Percentiles rank a stretch among this genome's conserved stretches.
These are phyloP conservation scores for zebrafish (Danio rerio) DNA, from an alignment of 2,113 vertebrate genomes.

Conservation along the genomic window DNA sequence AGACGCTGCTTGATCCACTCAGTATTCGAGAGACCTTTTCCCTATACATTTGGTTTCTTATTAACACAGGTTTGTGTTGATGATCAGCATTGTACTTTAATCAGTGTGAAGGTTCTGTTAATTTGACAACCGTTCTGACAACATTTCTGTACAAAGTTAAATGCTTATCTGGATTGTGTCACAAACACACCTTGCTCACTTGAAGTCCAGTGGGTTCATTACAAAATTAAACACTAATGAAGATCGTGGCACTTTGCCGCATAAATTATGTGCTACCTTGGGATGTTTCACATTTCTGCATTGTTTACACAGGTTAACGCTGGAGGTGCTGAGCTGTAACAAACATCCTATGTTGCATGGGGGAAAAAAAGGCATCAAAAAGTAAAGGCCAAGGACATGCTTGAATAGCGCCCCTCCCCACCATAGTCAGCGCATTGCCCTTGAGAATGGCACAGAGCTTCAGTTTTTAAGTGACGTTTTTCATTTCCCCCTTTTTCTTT, in stretches of 20 bases:
- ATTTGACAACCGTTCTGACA: slow-evolving; percentile 9
- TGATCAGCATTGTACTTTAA: background rate
- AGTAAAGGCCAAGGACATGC: slow-evolving; percentile 26
- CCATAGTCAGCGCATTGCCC: slow-evolving; percentile 11
- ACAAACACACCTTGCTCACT: slow-evolving; percentile 3
- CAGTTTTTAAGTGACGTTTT: slow-evolving; percentile 25
- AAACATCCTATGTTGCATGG: background rate
- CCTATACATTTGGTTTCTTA: slow-evolving; percentile 21
- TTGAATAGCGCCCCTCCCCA: slow-evolving; percentile 16
- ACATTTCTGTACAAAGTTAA: slow-evolving; percentile 15
- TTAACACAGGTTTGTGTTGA: slow-evolving; percentile 14
- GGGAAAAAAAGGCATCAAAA: slow-evolving; percentile 24
- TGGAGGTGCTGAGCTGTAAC: background rate
- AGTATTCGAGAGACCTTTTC: background rate
- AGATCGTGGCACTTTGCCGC: background rate
- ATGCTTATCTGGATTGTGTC: background rate
- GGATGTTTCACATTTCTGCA: slow-evolving; percentile 23
- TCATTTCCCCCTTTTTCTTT: slow-evolving; percentile 41
- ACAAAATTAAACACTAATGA: background rate
- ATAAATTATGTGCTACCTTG: background rate
- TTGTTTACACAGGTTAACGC: slow-evolving; percentile 26
- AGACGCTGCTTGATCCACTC: slow-evolving; percentile 37
- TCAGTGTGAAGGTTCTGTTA: slow-evolving; percentile 1
- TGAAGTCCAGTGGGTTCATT: background rate
- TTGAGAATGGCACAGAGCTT: background rate